Evolutionary conservation across 1,140 invertebrate genomes (phyloP).

Genomic region (Neodiprion lecontei): DNA sequence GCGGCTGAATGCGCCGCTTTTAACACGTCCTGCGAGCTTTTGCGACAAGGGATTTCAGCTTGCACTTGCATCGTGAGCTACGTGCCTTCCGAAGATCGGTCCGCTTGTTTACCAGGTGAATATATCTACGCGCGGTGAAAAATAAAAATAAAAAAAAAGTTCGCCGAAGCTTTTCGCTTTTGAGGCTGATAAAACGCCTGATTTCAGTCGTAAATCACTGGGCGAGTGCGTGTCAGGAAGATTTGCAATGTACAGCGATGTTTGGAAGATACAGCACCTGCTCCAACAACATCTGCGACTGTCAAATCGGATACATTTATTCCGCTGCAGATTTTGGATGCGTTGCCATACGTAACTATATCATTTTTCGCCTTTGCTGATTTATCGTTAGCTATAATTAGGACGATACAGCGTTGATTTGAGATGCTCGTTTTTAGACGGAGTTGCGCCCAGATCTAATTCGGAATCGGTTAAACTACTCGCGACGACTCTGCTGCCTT

Average conservation of each 20-base stretch:
- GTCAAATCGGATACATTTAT: neutral
- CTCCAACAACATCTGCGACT: neutral
- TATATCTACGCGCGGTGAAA: neutral
- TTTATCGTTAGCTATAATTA: too few species aligned
- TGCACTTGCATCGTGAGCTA: neutral
- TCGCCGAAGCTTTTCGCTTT: too few species aligned
- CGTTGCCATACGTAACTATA: neutral
- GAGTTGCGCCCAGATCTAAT: too few species aligned
- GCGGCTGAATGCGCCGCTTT: neutral
- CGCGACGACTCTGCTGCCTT: too few species aligned
- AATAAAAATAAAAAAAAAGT: too few species aligned
- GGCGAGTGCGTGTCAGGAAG: neutral
- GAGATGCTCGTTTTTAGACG: too few species aligned
- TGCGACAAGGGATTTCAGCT: neutral
- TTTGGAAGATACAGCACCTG: constrained; percentile 1
- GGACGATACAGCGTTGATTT: too few species aligned
- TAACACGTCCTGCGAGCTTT: neutral
- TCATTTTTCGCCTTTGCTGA: neutral
- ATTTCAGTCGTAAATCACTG: neutral
- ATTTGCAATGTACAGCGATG: neutral
- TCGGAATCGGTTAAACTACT: too few species aligned
- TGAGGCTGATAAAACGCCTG: neutral
- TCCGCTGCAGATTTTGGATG: neutral
- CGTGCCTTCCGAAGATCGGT: neutral
- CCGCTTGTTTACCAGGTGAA: neutral